phyloP scores from a whole-genome alignment of 92 coral and sea anemone genomes.

The Metridium senile region DNA sequence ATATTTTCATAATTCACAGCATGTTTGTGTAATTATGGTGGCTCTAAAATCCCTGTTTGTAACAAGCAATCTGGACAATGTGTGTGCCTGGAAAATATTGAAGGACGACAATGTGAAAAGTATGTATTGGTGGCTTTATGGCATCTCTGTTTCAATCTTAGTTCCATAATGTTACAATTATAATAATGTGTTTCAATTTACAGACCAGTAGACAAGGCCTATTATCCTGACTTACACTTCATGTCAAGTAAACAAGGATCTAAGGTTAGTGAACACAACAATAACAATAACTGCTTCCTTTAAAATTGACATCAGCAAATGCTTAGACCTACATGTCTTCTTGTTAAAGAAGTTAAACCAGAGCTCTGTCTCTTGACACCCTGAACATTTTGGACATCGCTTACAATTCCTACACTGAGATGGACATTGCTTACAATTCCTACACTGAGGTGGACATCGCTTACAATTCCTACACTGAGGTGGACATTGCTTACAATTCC shows the following conservation, averaged over 20 bases:
- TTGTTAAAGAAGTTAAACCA: too few relatives aligned
- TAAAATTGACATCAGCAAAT: too few relatives aligned
- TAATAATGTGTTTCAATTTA: conserved; percentile 5
- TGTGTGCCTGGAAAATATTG: conserved; percentile 50
- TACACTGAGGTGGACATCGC: too few relatives aligned
- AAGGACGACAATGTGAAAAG: conserved; percentile 73
- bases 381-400: too few relatives aligned
- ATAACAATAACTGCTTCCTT: neutral
- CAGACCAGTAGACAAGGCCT: conserved; percentile 67
- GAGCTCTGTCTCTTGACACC: too few relatives aligned
- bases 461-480: too few relatives aligned
- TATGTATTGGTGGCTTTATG: conserved; percentile 31
- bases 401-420: too few relatives aligned
- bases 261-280: conserved; percentile 2
- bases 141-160: too few relatives aligned
- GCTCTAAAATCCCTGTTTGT: conserved; percentile 61
- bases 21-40: conserved; percentile 77
- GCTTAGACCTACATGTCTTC: too few relatives aligned
- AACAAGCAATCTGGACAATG: conserved; percentile 82
- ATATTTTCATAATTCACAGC: conserved; percentile 23
- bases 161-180: too few relatives aligned
- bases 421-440: too few relatives aligned
- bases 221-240: conserved; percentile 65
- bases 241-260: conserved; percentile 28
- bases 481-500: too few relatives aligned